A percentile compares a stretch with the other conserved stretches of the same genome.
These are phyloP conservation scores for Ommatoiulus sabulosus DNA, from an alignment of 2,888 invertebrate species.

Conservation along the genomic window DNA sequence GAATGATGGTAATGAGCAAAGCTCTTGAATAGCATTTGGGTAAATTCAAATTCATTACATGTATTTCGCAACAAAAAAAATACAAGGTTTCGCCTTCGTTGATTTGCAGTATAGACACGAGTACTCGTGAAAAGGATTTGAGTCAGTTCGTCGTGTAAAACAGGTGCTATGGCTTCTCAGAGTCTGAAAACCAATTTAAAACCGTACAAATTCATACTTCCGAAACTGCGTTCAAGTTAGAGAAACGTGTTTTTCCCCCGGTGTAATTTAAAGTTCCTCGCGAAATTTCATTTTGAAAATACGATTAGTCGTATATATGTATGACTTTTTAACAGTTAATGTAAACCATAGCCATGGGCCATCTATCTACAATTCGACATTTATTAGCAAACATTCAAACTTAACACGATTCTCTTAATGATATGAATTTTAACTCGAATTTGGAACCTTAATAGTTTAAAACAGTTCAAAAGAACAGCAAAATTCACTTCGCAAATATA, in stretches of 20 bases:
- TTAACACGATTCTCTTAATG: background rate
- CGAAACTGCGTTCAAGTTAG: background rate
- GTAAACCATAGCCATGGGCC: too few relatives aligned
- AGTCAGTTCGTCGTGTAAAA: background rate
- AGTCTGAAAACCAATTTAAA: background rate
- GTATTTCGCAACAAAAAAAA: background rate
- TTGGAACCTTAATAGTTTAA: too few relatives aligned
- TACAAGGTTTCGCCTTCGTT: background rate
- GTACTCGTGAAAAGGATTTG: background rate
- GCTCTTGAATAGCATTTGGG: background rate
- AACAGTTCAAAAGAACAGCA: too few relatives aligned
- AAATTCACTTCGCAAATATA: too few relatives aligned
- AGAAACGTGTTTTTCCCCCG: background rate
- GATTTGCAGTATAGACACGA: background rate
- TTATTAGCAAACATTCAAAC: background rate
- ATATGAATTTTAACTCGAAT: too few relatives aligned
- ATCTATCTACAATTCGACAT: background rate
- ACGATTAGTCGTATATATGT: background rate
- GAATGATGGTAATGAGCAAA: background rate
- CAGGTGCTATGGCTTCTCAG: background rate
- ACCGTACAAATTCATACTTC: background rate
- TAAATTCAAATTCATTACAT: background rate
- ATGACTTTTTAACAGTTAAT: too few relatives aligned
- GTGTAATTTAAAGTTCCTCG: background rate
- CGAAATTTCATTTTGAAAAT: background rate